Evolutionary conservation across 2,888 invertebrate genomes (phyloP).

Genomic region (Aspidiotus rigidus): DNA sequence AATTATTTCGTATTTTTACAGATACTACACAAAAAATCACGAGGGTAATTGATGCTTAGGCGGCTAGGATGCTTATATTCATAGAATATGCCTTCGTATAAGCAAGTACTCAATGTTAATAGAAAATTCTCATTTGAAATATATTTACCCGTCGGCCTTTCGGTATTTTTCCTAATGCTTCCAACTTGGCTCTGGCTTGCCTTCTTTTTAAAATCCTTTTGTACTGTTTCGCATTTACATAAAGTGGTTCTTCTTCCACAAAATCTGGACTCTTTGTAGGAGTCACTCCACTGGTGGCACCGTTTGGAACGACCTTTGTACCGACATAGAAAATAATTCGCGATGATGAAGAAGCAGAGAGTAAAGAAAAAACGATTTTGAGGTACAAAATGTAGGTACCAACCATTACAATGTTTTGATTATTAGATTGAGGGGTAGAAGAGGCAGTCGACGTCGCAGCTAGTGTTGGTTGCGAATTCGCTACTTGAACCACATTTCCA

Average conservation of each 20-base stretch:
- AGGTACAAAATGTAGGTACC: slow-evolving; percentile 40
- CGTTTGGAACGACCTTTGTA: slow-evolving; percentile 19
- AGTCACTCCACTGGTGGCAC: slow-evolving; percentile 28
- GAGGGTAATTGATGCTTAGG: no score
- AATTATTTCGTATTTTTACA: no score
- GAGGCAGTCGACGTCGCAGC: slow-evolving; percentile 46
- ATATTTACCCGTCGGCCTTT: slow-evolving; percentile 75
- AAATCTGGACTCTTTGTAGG: slow-evolving; percentile 50
- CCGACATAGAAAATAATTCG: neutral
- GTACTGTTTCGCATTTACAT: slow-evolving; percentile 98
- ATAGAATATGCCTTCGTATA: no score
- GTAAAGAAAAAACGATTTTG: neutral
- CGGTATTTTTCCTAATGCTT: slow-evolving; percentile 90
- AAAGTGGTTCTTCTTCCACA: slow-evolving; percentile 87
- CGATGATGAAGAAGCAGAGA: neutral
- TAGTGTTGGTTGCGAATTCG: slow-evolving; percentile 43
- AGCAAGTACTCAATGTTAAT: no score
- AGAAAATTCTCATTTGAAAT: no score
- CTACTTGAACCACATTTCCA: slow-evolving; percentile 64
- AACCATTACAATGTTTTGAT: slow-evolving; percentile 67
- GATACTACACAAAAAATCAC: no score
- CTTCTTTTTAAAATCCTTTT: slow-evolving; percentile 88
- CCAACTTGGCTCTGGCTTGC: slow-evolving; percentile 87
- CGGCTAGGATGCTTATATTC: no score
- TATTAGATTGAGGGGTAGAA: slow-evolving; percentile 45